Evolutionary conservation across 2,888 invertebrate species (phyloP), one percentile per base, ranked within the genome.

Genomic region (Caenorhabditis auriculariae): DNA sequence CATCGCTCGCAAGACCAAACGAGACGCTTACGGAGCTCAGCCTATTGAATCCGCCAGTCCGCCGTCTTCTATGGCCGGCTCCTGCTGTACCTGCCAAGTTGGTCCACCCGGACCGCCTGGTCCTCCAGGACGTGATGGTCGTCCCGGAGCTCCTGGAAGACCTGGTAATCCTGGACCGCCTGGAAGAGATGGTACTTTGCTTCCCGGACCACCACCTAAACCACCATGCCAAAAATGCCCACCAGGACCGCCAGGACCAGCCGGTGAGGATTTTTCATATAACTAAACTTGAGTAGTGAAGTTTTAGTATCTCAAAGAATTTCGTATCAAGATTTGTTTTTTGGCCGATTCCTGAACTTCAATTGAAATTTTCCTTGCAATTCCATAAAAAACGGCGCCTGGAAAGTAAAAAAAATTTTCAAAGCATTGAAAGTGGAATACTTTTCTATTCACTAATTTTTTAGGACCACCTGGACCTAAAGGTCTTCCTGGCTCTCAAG

Each of bases 181-280:
- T 54, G 80, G 80, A 37, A 66, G 69, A 38, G 65, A 66, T 17
- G 75, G 76, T 45, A 66, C 66, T 12, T 72, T 81, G 19, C 69
- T 81, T 7, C 81, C 81, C 9, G 80, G 80, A 37, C 81, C 81
- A 32, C 81, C 81, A 43, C 81, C 81, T 24, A 80, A 80, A 54
- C 79, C 81, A 15, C 81, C 81, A 47, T 81, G 81, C 55, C 81
- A 81, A 60, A 81, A 81, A 39, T 69, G 66, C 42, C 69, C 70
- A 53, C 70, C 70, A 48, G 70, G 70, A 56, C 70, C 70, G 24
- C 66, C 66, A 48, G 74, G 75, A 50, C 59, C 66, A 39, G 60
- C 66, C 17, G 49, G 47, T 39, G 19, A 41, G 12, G 41, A 41
- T 17, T 41, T 17, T 17, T n/a, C n/a, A n/a, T n/a, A n/a, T n/a